Percentiles rank a stretch among this genome's conserved stretches.
Evolutionary conservation across 2,888 invertebrate genomes (phyloP).

Genomic region (Polietes domitor): DNA sequence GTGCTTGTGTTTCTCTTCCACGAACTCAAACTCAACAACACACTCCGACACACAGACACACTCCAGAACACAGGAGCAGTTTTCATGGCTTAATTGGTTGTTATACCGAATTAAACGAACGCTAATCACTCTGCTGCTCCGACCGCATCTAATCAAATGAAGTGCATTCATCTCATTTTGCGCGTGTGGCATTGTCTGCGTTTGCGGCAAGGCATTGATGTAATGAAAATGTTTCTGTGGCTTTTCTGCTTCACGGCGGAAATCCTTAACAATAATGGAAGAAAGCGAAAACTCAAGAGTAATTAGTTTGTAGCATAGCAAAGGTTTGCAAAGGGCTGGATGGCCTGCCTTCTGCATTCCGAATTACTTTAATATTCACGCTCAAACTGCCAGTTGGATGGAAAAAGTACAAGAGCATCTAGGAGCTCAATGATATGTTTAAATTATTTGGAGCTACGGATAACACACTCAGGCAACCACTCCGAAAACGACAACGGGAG

Average conservation of each 20-base stretch:
- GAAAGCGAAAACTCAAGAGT: neutral
- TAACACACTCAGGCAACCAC: too few species aligned
- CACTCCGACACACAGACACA: neutral
- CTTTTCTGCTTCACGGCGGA: neutral
- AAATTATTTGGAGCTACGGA: too few species aligned
- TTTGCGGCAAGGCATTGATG: neutral
- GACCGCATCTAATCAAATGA: constrained; percentile 60
- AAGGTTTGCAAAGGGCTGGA: too few species aligned
- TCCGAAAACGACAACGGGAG: too few species aligned
- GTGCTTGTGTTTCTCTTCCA: neutral
- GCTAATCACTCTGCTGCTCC: constrained; percentile 57
- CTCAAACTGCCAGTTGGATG: too few species aligned
- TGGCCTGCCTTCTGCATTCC: too few species aligned
- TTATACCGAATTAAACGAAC: constrained; percentile 23
- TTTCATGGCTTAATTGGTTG: constrained; percentile 12
- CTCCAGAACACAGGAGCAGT: neutral
- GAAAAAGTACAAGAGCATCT: too few species aligned
- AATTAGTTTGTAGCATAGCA: neutral
- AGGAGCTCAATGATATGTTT: too few species aligned
- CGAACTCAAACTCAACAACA: neutral
- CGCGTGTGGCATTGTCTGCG: constrained; percentile 22
- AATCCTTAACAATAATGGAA: neutral
- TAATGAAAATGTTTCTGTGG: constrained; percentile 19
- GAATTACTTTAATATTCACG: too few species aligned
- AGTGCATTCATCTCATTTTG: constrained; percentile 47